These are phyloP conservation scores for Ctenicera cuprea DNA, from an alignment of 2,888 invertebrate species.

Conservation along the genomic window DNA sequence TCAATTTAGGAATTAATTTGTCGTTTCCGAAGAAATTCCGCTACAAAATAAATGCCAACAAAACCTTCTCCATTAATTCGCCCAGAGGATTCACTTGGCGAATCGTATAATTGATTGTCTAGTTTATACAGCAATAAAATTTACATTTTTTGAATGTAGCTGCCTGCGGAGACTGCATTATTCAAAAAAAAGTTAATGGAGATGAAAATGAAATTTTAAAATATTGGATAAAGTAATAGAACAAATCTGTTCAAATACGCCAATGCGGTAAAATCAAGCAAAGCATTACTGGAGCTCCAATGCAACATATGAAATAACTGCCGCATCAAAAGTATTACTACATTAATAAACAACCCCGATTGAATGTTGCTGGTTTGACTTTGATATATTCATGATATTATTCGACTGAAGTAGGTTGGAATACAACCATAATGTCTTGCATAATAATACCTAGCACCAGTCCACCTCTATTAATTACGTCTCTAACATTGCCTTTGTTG, in stretches of 20 bases:
- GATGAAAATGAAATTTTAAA: neutral
- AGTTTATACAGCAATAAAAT: neutral
- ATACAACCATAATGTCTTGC: too few species aligned
- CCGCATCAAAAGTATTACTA: too few species aligned
- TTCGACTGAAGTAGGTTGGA: too few species aligned
- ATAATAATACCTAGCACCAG: too few species aligned
- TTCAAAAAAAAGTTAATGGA: neutral
- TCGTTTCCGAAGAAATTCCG: slow-evolving; percentile 3
- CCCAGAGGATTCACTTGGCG: neutral
- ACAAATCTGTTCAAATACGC: neutral
- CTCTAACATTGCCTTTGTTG: too few species aligned
- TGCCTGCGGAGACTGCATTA: neutral
- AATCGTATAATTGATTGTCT: slow-evolving; percentile 1
- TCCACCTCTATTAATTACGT: too few species aligned
- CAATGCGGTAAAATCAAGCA: too few species aligned
- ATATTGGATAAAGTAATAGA: neutral
- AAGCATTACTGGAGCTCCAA: too few species aligned
- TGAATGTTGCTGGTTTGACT: too few species aligned
- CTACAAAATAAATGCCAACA: slow-evolving; percentile 13
- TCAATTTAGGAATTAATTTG: slow-evolving; percentile 25
- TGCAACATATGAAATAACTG: too few species aligned
- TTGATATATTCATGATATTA: too few species aligned
- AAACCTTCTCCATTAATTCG: neutral
- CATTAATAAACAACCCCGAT: too few species aligned
- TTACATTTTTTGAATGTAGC: neutral